phyloP scores from a whole-genome alignment of 2,888 invertebrate species.

The Zygaena filipendulae region DNA sequence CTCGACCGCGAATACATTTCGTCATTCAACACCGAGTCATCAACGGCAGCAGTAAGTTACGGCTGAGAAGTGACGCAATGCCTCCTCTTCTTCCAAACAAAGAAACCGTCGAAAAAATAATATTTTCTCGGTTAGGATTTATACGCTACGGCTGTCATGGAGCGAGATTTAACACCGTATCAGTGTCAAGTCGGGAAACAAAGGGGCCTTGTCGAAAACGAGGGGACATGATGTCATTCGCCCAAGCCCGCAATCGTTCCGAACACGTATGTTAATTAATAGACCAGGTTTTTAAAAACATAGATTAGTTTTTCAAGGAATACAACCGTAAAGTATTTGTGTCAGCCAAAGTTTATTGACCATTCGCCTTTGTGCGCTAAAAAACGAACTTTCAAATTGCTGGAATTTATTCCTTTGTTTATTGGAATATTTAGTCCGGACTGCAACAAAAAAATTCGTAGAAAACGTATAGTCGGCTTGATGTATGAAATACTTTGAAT shows the following conservation, averaged over 20 bases:
- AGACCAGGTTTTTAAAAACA: slow-evolving; percentile 41
- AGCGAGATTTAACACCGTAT: slow-evolving; percentile 50
- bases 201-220: slow-evolving; percentile 49
- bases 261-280: slow-evolving; percentile 43
- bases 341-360: slow-evolving; percentile 41
- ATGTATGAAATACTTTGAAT: no score
- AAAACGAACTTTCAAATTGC: slow-evolving; percentile 28
- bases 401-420: slow-evolving; percentile 45
- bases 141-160: slow-evolving; percentile 47
- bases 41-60: slow-evolving; percentile 9
- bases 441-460: no score
- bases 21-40: slow-evolving; percentile 46
- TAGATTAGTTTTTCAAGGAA: slow-evolving; percentile 50
- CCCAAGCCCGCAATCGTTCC: slow-evolving; percentile 21
- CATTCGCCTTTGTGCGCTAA: slow-evolving; percentile 29
- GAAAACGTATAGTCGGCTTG: no score
- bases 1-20: slow-evolving; percentile 46
- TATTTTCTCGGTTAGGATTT: slow-evolving; percentile 43
- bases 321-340: slow-evolving; percentile 46
- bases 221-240: slow-evolving; percentile 53
- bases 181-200: slow-evolving; percentile 47
- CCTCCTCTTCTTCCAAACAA: slow-evolving; percentile 19
- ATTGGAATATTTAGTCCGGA: slow-evolving; percentile 21
- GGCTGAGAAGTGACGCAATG: slow-evolving; percentile 12
- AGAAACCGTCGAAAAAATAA: slow-evolving; percentile 41